These are phyloP conservation scores for Calcarius lapponicus DNA, from an alignment of 2,797 vertebrate species.

Conservation along the genomic window DNA sequence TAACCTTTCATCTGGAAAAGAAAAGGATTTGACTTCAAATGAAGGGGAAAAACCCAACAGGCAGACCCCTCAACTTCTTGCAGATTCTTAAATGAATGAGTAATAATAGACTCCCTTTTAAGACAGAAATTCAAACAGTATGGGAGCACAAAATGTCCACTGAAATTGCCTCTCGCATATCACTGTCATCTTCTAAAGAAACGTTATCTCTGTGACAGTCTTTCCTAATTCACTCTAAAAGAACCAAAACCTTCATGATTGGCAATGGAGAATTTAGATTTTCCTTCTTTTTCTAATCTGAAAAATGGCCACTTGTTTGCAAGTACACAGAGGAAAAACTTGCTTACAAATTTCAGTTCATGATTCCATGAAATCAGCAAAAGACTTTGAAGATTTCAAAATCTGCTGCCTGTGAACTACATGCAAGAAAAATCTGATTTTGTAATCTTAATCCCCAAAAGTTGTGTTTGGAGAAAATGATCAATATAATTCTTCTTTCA, in stretches of 20 bases:
- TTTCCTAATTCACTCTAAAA: neutral
- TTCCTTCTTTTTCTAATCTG: neutral
- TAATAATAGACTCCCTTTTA: neutral
- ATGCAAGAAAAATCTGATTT: neutral
- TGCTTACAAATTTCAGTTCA: neutral
- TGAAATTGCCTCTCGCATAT: neutral
- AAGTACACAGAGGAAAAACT: neutral
- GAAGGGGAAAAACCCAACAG: fast-evolving
- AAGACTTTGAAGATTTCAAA: neutral
- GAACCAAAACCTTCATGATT: neutral
- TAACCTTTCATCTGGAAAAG: neutral
- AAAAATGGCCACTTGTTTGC: neutral
- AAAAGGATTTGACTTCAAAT: neutral
- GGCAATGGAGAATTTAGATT: neutral
- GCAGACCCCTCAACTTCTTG: neutral
- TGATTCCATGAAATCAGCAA: neutral
- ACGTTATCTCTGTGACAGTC: neutral
- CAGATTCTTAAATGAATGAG: neutral
- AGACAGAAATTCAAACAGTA: neutral
- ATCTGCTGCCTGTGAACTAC: neutral
- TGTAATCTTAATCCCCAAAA: neutral
- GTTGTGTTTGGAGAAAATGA: neutral
- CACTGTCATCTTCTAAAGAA: neutral
- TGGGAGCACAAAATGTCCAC: neutral
- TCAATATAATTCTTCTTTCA: neutral